These are phyloP conservation scores for Ptychoptera contaminata DNA, from an alignment of 2,888 invertebrate species.

Conservation along the genomic window DNA sequence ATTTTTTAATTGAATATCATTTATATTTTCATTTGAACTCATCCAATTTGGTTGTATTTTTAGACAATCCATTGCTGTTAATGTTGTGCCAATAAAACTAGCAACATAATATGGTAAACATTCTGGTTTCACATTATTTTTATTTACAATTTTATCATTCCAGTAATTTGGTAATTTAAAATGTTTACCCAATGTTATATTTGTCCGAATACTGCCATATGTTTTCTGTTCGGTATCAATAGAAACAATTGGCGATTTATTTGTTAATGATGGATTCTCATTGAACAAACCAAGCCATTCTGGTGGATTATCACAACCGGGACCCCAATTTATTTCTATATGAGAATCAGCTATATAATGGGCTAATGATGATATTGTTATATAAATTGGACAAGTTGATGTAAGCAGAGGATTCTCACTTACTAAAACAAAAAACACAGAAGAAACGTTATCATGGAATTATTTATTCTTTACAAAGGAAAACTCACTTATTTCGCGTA, in stretches of 20 bases:
- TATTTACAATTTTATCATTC: conserved; percentile 23
- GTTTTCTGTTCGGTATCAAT: conserved; percentile 14
- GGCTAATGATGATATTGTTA: conserved; percentile 23
- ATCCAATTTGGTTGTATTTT: conserved; percentile 78
- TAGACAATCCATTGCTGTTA: conserved; percentile 48
- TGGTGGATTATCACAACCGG: conserved; percentile 22
- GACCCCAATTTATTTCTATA: conserved; percentile 27
- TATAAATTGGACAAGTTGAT: conserved; percentile 21
- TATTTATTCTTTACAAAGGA: too few relatives aligned
- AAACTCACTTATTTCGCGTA: too few relatives aligned
- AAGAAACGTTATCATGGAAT: too few relatives aligned
- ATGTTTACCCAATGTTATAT: conserved; percentile 38
- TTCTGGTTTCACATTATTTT: conserved; percentile 29
- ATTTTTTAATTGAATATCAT: conserved; percentile 20
- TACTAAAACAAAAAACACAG: too few relatives aligned
- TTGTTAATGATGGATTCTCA: conserved; percentile 24
- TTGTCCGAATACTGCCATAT: conserved; percentile 23
- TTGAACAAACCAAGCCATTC: conserved; percentile 26
- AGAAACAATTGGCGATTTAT: conserved; percentile 18
- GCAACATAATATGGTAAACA: conserved; percentile 60
- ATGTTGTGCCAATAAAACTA: conserved; percentile 42
- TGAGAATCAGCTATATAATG: conserved; percentile 19
- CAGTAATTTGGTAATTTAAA: conserved; percentile 43
- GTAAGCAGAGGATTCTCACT: too few relatives aligned
- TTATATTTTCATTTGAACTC: conserved; percentile 36